Conservation (phyloP, 2,113 vertebrate species). For the Terrapene triunguis region DNA sequence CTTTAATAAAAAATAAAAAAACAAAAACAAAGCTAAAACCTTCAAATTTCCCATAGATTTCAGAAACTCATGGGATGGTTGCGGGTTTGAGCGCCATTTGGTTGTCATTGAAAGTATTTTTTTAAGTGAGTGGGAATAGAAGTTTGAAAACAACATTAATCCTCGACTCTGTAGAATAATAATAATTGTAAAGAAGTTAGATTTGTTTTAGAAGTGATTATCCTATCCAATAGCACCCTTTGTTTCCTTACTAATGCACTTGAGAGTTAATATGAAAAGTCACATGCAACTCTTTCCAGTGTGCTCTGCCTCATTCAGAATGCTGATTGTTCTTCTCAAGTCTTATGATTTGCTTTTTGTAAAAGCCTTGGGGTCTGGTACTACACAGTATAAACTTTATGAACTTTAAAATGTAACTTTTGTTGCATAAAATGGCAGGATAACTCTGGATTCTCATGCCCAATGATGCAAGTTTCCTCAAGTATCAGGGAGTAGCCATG, state of each 20-base stretch:
- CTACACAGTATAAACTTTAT: neutral
- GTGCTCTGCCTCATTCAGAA: neutral
- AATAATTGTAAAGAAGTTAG: neutral
- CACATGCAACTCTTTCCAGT: neutral
- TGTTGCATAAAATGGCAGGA: neutral
- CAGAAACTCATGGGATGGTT: neutral
- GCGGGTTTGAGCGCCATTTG: neutral
- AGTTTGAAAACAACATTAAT: neutral
- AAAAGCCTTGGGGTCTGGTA: neutral
- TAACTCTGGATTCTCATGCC: neutral
- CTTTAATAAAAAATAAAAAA: neutral
- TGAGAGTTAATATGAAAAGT: neutral
- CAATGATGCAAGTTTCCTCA: neutral
- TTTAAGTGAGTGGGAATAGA: neutral
- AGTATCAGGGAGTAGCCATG: too few species aligned
- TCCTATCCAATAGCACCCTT: neutral
- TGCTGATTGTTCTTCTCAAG: neutral
- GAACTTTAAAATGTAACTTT: neutral
- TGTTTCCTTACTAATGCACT: neutral
- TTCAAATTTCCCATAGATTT: neutral
- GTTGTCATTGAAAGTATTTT: neutral
- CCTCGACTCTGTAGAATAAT: neutral
- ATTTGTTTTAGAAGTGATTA: neutral
- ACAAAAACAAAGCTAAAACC: neutral
- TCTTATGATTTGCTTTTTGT: neutral